phyloP scores from a whole-genome alignment of 2,797 vertebrate species.

The Erethizon dorsatum region DNA sequence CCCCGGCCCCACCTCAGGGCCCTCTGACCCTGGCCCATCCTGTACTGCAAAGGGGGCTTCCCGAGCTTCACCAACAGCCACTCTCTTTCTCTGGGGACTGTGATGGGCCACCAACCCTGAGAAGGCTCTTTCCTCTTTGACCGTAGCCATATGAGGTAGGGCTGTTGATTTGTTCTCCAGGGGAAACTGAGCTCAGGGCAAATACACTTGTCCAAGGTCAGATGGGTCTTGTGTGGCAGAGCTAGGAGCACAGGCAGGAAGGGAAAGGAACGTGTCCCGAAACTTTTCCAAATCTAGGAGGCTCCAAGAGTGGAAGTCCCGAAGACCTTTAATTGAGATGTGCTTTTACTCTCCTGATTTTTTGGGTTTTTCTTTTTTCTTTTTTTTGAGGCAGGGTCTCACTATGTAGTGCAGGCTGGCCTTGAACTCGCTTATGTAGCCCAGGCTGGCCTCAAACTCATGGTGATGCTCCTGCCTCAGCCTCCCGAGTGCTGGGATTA shows the following conservation, averaged over 20 bases:
- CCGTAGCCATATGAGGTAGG: background rate
- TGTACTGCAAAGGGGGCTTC: no score
- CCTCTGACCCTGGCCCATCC: background rate
- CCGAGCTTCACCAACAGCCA: background rate
- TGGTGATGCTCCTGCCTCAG: background rate
- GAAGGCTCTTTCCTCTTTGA: background rate
- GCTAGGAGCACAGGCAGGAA: background rate
- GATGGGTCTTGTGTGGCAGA: background rate
- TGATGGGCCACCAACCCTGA: background rate
- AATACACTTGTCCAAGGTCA: background rate
- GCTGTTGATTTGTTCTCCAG: background rate
- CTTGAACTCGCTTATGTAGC: background rate
- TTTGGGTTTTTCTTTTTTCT: background rate
- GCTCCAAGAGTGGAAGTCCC: background rate
- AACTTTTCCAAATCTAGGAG: background rate
- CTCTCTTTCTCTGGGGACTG: background rate
- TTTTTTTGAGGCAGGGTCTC: no score
- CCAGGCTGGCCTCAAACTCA: background rate
- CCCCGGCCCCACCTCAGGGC: no score
- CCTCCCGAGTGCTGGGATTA: background rate
- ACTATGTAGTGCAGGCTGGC: no score
- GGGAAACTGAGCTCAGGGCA: background rate
- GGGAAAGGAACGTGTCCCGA: background rate
- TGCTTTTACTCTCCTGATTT: background rate
- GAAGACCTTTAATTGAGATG: background rate